Conservation (phyloP, 2,888 invertebrate species). For the Liodrosophila aerea region DNA sequence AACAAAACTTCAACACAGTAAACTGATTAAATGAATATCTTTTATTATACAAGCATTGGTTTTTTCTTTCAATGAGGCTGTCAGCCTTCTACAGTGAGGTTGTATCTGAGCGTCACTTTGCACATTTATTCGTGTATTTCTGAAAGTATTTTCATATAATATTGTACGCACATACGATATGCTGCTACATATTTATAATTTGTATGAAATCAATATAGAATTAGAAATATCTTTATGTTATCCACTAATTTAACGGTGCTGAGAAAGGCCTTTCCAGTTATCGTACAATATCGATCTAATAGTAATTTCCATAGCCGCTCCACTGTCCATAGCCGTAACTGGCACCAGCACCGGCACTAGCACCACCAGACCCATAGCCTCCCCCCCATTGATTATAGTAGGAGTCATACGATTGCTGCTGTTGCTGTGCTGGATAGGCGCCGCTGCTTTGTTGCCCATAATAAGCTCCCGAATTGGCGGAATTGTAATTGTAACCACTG, state of each 20-base stretch:
- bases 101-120: conserved; percentile 26
- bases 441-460: conserved; percentile 74
- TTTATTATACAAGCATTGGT: conserved; percentile 42
- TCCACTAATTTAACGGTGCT: conserved; percentile 48
- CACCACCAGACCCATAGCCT: conserved; percentile 80
- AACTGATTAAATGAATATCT: conserved; percentile 48
- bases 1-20: too few relatives aligned
- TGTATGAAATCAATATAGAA: conserved; percentile 56
- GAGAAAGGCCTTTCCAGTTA: conserved; percentile 1
- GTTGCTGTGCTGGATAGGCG: conserved; percentile 63
- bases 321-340: conserved; percentile 85
- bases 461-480: conserved; percentile 74
- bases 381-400: conserved; percentile 87
- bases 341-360: conserved; percentile 48
- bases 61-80: conserved; percentile 19
- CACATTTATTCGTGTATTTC: conserved; percentile 16
- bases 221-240: conserved; percentile 54
- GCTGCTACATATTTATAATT: conserved; percentile 33
- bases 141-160: conserved; percentile 23
- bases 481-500: conserved; percentile 73
- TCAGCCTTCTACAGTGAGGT: conserved; percentile 38
- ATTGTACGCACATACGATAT: conserved; percentile 11
- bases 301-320: conserved; percentile 84
- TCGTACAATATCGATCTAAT: conserved; percentile 54
- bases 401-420: conserved; percentile 83